A percentile compares a stretch with the other conserved stretches of the same genome.
Conservation (phyloP, 2,888 invertebrate genomes). For the Pherbina coryleti region DNA sequence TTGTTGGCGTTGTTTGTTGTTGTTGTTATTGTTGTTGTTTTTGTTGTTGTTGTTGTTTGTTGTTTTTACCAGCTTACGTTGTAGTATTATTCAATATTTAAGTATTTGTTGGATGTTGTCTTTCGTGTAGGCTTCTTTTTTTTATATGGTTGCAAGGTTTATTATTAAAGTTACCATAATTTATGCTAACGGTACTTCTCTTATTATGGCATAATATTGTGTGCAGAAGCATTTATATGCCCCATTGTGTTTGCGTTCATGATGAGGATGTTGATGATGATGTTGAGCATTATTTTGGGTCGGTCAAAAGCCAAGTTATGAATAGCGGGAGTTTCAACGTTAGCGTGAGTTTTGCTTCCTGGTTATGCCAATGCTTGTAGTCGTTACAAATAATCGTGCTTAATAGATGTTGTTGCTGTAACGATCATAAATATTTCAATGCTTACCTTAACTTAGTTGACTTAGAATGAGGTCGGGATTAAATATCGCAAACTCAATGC, state of each 20-base stretch:
- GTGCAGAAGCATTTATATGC: slow-evolving; percentile 7
- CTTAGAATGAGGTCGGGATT: too few relatives aligned
- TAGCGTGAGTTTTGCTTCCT: slow-evolving; percentile 11
- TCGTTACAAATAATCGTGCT: too few relatives aligned
- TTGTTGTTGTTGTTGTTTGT: not conserved
- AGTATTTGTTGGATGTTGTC: not conserved
- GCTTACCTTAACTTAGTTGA: too few relatives aligned
- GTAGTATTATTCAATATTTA: not conserved
- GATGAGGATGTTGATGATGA: not conserved
- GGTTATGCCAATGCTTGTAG: not conserved
- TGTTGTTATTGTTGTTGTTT: not conserved
- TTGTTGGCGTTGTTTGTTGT: not conserved
- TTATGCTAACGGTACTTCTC: slow-evolving; percentile 32
- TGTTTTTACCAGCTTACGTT: not conserved
- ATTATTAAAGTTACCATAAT: slow-evolving; percentile 15
- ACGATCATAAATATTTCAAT: too few relatives aligned
- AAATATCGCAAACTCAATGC: too few relatives aligned
- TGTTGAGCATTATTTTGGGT: not conserved
- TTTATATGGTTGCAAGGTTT: not conserved
- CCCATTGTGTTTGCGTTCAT: not conserved
- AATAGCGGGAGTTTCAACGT: not conserved
- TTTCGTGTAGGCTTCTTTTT: not conserved
- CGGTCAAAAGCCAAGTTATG: not conserved
- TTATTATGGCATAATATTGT: slow-evolving; percentile 28
- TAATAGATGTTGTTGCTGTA: too few relatives aligned